A percentile compares a stretch with the other conserved stretches of the same genome.
Conservation (phyloP, 2,797 vertebrate species). For the Amblyopsis hoosieri region DNA sequence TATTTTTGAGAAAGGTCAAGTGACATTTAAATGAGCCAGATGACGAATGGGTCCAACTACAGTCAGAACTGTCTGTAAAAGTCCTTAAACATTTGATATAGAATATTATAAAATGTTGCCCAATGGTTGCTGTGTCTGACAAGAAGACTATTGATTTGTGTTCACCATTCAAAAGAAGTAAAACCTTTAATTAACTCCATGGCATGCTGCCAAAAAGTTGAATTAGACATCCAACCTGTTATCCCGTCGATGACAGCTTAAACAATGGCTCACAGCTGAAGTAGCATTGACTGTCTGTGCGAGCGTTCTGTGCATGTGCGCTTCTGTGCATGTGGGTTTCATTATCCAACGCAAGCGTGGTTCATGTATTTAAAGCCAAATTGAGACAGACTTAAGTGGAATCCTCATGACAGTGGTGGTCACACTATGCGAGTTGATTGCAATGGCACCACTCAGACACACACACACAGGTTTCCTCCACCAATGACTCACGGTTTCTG, state of each 20-base stretch:
- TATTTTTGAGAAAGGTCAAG: conserved; percentile 34
- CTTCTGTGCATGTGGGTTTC: conserved; percentile 8
- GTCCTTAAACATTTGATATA: conserved; percentile 6
- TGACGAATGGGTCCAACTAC: conserved; percentile 32
- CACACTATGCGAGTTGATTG: no score
- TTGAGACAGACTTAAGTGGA: no score
- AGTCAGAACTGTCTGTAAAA: conserved; percentile 8
- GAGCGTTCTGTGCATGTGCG: neutral
- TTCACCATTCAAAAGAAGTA: conserved; percentile 54
- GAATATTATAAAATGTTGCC: conserved; percentile 39
- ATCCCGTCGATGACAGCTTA: conserved; percentile 60
- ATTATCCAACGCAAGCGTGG: neutral
- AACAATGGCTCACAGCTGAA: conserved; percentile 48
- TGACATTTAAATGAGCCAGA: conserved; percentile 23
- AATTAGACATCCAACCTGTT: conserved; percentile 63
- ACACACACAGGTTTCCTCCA: no score
- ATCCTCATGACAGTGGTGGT: no score
- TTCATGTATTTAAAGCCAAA: no score
- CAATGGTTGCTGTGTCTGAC: conserved; percentile 61
- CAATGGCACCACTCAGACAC: no score
- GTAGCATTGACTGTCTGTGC: conserved; percentile 37
- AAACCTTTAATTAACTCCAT: conserved; percentile 72
- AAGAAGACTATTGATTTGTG: conserved; percentile 64
- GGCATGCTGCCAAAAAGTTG: conserved; percentile 61
- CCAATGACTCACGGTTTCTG: no score